Evolutionary conservation across 2,888 invertebrate genomes (phyloP).

Genomic region (Chromoteleia sp.): DNA sequence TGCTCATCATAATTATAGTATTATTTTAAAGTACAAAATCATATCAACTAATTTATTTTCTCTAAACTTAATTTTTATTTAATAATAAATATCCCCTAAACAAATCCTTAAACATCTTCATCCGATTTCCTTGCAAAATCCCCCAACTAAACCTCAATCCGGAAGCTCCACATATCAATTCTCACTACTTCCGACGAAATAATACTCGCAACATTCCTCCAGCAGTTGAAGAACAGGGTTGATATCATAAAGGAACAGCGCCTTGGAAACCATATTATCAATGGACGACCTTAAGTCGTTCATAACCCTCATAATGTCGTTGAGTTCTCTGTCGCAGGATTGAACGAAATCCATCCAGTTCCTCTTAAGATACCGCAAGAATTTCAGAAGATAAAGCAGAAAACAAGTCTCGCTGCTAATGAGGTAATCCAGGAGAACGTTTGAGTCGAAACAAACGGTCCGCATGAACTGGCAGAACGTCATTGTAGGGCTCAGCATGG

Average conservation of each 20-base stretch:
- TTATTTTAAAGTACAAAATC: too few species aligned
- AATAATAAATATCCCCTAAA: background rate
- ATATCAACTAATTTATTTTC: too few species aligned
- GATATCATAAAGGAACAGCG: slow-evolving; percentile 95
- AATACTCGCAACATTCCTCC: slow-evolving; percentile 93
- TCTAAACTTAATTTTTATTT: background rate
- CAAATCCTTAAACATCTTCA: background rate
- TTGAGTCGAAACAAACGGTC: slow-evolving; percentile 92
- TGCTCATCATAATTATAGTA: too few species aligned
- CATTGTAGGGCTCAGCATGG: slow-evolving; percentile 93
- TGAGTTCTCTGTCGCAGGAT: slow-evolving; percentile 90
- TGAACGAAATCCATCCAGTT: slow-evolving; percentile 94
- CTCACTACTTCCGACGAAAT: slow-evolving; percentile 93
- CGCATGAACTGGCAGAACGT: slow-evolving; percentile 95
- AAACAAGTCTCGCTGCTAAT: slow-evolving; percentile 97
- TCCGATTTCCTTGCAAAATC: background rate
- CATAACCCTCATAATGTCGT: slow-evolving; percentile 93
- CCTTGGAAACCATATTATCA: slow-evolving; percentile 92
- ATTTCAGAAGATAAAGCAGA: slow-evolving; percentile 92
- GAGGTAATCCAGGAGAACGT: slow-evolving; percentile 92
- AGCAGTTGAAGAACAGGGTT: slow-evolving; percentile 93
- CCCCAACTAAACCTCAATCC: background rate
- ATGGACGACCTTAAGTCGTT: slow-evolving; percentile 92
- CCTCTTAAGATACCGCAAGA: slow-evolving; percentile 92
- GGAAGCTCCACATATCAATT: slow-evolving; percentile 86